Evolutionary conservation across 2,113 vertebrate genomes (phyloP).

Genomic region (Papio anubis): DNA sequence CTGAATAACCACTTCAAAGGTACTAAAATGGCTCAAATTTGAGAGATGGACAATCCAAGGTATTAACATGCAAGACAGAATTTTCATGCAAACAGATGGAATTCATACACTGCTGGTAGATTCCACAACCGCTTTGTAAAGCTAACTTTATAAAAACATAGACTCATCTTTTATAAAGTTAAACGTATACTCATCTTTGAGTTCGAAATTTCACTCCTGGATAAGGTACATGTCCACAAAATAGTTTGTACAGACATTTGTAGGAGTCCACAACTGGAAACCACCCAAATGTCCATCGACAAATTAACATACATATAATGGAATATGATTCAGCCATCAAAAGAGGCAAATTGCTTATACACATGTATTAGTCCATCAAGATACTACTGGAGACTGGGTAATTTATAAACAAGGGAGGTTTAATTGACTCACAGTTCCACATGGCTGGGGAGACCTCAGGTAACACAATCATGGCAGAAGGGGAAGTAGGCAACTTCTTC

Average conservation of each 20-base stretch:
- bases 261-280: neutral
- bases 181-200: neutral
- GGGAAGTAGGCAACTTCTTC: too few relatives aligned
- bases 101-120: neutral
- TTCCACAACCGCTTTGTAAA: neutral
- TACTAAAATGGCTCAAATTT: neutral
- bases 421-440: too few relatives aligned
- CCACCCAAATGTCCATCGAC: too few relatives aligned
- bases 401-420: too few relatives aligned
- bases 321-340: neutral
- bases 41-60: neutral
- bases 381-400: too few relatives aligned
- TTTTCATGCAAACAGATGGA: neutral
- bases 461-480: too few relatives aligned
- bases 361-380: too few relatives aligned
- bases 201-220: neutral
- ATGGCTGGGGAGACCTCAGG: too few relatives aligned
- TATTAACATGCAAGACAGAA: neutral
- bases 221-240: neutral
- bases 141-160: neutral
- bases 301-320: neutral
- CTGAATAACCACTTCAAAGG: neutral
- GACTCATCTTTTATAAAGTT: too few relatives aligned
- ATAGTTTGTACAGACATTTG: too few relatives aligned
- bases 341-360: neutral